Conservation (phyloP, 2,797 vertebrate genomes). For the Anas bahamensis region DNA sequence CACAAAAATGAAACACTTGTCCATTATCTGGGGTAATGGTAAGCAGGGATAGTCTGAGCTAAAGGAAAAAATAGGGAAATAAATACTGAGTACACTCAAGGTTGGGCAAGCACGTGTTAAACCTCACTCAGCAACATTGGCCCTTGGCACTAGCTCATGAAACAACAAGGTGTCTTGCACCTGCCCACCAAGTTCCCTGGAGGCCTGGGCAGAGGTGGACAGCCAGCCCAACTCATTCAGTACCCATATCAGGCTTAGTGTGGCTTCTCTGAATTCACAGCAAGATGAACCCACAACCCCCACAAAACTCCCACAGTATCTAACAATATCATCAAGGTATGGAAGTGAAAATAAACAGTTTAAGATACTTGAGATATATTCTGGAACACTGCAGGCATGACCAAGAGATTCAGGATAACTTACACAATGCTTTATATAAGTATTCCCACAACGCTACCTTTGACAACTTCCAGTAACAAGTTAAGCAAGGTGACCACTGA, state of each 20-base stretch:
- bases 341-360: neutral
- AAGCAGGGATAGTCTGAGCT: neutral
- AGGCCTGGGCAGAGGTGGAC: neutral
- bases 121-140: neutral
- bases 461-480: neutral
- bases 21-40: neutral
- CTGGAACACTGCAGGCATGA: neutral
- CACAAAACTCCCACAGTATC: neutral
- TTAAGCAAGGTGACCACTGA: neutral
- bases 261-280: neutral
- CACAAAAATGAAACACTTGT: neutral
- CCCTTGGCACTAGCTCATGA: neutral
- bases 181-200: rapidly evolving
- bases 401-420: neutral
- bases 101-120: rapidly evolving
- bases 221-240: neutral
- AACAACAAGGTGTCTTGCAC: too few species aligned
- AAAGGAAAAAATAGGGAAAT: neutral
- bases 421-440: neutral
- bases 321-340: neutral
- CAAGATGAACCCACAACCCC: neutral
- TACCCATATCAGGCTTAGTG: neutral
- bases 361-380: neutral
- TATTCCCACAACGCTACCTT: neutral
- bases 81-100: neutral